Conservation (phyloP, 2,888 invertebrate species). For the Eupithecia centaureata region DNA sequence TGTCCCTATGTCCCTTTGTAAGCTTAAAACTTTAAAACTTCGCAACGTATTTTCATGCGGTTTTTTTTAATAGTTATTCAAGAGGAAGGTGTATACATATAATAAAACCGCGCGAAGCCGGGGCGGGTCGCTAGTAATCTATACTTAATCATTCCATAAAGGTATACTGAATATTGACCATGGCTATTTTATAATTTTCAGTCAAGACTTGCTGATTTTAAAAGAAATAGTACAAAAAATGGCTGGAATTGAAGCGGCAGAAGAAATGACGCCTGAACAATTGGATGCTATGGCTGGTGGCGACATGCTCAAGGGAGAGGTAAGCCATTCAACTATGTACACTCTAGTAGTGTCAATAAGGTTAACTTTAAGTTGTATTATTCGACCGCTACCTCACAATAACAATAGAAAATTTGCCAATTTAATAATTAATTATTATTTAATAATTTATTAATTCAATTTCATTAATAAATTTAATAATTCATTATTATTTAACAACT, state of each 20-base stretch:
- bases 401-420: not conserved
- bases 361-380: not conserved
- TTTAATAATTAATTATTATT: too few relatives aligned
- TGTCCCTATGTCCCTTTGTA: too few relatives aligned
- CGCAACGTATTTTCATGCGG: too few relatives aligned
- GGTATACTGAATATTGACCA: not conserved
- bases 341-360: not conserved
- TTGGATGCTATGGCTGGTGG: conserved; percentile 98
- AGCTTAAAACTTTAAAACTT: too few relatives aligned
- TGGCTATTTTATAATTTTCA: conserved; percentile 55
- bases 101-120: too few relatives aligned
- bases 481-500: too few relatives aligned
- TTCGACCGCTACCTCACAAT: not conserved
- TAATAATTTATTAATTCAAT: too few relatives aligned
- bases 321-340: conserved; percentile 61
- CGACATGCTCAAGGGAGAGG: conserved; percentile 96
- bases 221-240: conserved; percentile 99
- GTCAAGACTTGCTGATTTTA: conserved; percentile 95
- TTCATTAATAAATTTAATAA: too few relatives aligned
- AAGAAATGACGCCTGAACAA: conserved; percentile 98
- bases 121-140: too few relatives aligned
- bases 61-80: too few relatives aligned
- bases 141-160: too few relatives aligned
- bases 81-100: too few relatives aligned
- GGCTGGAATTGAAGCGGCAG: conserved; percentile 98